A percentile compares a stretch with the other conserved stretches of the same genome.
These are phyloP conservation scores for Pinctada fucata DNA, from an alignment of 2,888 invertebrate genomes.

Conservation along the genomic window DNA sequence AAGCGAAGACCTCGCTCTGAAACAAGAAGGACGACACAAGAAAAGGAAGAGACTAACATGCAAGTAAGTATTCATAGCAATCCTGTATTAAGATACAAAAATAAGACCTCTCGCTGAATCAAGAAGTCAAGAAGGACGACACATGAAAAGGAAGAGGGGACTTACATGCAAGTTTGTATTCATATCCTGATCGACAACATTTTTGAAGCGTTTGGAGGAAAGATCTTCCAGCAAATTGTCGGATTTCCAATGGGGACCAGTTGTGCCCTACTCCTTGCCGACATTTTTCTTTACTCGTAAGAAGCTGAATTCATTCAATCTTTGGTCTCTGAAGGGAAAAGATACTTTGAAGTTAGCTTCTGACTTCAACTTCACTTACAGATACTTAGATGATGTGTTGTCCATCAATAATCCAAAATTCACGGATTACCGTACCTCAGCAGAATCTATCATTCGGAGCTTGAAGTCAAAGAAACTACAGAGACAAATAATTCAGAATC, in stretches of 20 bases:
- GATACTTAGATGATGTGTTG: neutral
- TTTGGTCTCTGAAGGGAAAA: neutral
- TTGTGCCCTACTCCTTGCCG: neutral
- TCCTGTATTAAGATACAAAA: too few relatives aligned
- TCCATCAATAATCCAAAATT: neutral
- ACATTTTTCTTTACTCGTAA: neutral
- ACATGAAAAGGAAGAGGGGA: neutral
- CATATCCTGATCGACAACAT: neutral
- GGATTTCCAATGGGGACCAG: neutral
- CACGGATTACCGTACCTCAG: too few relatives aligned
- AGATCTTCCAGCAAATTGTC: neutral
- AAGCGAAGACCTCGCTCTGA: too few relatives aligned
- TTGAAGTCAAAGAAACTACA: too few relatives aligned
- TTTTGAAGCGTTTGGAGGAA: neutral
- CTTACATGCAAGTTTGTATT: neutral
- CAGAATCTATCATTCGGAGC: too few relatives aligned
- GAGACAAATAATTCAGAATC: too few relatives aligned
- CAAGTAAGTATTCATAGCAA: too few relatives aligned
- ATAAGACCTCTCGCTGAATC: too few relatives aligned
- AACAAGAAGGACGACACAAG: too few relatives aligned
- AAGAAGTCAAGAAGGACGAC: too few relatives aligned
- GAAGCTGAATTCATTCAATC: neutral
- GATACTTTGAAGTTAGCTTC: neutral
- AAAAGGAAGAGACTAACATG: too few relatives aligned
- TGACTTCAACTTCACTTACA: neutral